These are phyloP conservation scores for Eupeodes corollae DNA, from an alignment of 1,140 invertebrate species.

Conservation along the genomic window DNA sequence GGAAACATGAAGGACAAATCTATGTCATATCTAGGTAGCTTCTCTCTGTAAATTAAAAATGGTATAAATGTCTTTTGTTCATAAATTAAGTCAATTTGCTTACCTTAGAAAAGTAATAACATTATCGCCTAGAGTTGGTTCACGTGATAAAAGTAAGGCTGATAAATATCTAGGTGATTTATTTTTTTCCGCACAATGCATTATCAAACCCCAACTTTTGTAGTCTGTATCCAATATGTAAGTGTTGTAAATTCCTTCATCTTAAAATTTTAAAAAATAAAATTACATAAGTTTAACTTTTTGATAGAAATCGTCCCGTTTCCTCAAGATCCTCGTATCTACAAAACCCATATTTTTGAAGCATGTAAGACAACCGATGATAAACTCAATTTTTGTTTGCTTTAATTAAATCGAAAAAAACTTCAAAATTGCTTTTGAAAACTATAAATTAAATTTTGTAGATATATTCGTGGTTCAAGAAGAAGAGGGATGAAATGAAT, in stretches of 20 bases:
- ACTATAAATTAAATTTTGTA: neutral
- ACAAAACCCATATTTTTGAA: too few relatives aligned
- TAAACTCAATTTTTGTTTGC: too few relatives aligned
- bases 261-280: constrained; percentile 37
- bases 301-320: neutral
- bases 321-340: too few relatives aligned
- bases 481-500: neutral
- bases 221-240: constrained; percentile 76
- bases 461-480: neutral
- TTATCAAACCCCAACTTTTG: constrained; percentile 62
- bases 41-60: constrained; percentile 39
- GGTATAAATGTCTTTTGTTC: constrained; percentile 13
- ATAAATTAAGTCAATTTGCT: neutral
- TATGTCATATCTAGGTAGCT: constrained; percentile 60
- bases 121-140: constrained; percentile 45
- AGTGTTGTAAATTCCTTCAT: constrained; percentile 80
- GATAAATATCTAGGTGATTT: constrained; percentile 68
- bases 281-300: neutral
- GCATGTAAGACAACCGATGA: too few relatives aligned
- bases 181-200: constrained; percentile 75
- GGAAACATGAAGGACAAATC: constrained; percentile 71
- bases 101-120: constrained; percentile 39
- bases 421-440: neutral
- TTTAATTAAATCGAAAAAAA: neutral
- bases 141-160: constrained; percentile 67